Evolutionary conservation across 2,113 vertebrate genomes (phyloP).

Genomic region (Gallinago jamesoni): DNA sequence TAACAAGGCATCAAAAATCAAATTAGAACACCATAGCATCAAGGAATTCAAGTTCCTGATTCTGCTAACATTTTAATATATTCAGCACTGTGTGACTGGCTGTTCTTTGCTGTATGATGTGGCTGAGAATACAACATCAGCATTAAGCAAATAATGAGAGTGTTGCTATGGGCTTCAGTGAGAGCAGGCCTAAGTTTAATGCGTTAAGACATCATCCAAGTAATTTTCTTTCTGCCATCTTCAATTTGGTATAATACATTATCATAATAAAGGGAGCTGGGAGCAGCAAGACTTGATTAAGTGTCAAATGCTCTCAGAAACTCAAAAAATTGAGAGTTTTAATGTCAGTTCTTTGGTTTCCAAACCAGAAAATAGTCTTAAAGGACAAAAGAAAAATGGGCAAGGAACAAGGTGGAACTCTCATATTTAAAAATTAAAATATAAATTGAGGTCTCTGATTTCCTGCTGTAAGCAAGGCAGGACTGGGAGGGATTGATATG

Average conservation of each 20-base stretch:
- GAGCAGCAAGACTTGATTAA: not conserved
- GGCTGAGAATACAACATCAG: not conserved
- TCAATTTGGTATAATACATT: constrained; percentile 8
- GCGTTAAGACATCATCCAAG: not conserved
- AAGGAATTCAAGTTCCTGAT: not conserved
- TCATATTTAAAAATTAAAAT: not conserved
- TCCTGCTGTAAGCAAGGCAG: accelerated
- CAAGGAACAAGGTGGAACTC: not conserved
- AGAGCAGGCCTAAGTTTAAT: not conserved
- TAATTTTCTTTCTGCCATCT: constrained; percentile 32
- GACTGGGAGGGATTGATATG: not conserved
- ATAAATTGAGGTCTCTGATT: not conserved
- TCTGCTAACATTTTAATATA: not conserved
- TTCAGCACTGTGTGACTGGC: not conserved
- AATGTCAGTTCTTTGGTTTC: not conserved
- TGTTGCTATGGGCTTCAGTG: not conserved
- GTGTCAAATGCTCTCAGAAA: constrained; percentile 14
- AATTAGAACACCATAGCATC: not conserved
- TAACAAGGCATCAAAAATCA: not conserved
- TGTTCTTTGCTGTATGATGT: not conserved
- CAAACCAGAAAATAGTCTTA: not conserved
- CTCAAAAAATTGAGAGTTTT: not conserved
- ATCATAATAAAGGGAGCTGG: constrained; percentile 29
- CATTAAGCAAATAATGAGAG: constrained; percentile 1
- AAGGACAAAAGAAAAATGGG: not conserved